Evolutionary conservation across 2,888 invertebrate genomes (phyloP).

Genomic region (Zonitis immaculata): DNA sequence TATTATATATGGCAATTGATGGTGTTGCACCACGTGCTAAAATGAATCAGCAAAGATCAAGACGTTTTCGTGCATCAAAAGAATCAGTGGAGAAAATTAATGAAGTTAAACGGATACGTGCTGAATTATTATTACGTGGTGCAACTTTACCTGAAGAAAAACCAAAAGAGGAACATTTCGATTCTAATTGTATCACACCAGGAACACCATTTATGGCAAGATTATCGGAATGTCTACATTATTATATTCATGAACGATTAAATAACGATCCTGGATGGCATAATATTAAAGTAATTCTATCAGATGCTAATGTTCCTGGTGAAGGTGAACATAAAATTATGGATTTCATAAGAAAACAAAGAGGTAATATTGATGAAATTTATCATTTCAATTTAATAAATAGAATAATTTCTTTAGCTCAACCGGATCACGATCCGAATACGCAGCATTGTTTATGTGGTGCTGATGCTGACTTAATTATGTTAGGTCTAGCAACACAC

Average conservation of each 20-base stretch:
- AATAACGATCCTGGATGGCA: slow-evolving; percentile 96
- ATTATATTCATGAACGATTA: slow-evolving; percentile 82
- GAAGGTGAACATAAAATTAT: slow-evolving; percentile 87
- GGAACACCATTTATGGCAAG: slow-evolving; percentile 98
- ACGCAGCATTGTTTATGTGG: slow-evolving; percentile 97
- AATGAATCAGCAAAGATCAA: slow-evolving; percentile 98
- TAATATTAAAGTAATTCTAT: slow-evolving; percentile 84
- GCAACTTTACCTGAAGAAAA: slow-evolving; percentile 80
- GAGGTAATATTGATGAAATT: slow-evolving; percentile 56
- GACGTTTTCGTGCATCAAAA: slow-evolving; percentile 94
- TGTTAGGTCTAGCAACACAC: slow-evolving; percentile 97
- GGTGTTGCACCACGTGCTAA: slow-evolving; percentile 98
- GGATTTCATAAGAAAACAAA: slow-evolving; percentile 96
- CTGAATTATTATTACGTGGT: slow-evolving; percentile 68
- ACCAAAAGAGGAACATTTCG: slow-evolving; percentile 90
- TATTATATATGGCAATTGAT: slow-evolving; percentile 99
- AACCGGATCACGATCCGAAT: slow-evolving; percentile 95
- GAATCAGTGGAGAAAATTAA: slow-evolving; percentile 85
- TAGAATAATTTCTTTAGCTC: slow-evolving; percentile 54
- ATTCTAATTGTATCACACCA: slow-evolving; percentile 98
- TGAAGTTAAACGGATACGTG: slow-evolving; percentile 76
- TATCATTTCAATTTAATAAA: slow-evolving; percentile 13
- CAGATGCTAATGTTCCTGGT: slow-evolving; percentile 97
- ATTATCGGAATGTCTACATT: slow-evolving; percentile 77
- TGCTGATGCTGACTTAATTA: slow-evolving; percentile 97